Base-by-base conservation (phyloP, 2,113 vertebrate species). In the Antigone vipio region DNA sequence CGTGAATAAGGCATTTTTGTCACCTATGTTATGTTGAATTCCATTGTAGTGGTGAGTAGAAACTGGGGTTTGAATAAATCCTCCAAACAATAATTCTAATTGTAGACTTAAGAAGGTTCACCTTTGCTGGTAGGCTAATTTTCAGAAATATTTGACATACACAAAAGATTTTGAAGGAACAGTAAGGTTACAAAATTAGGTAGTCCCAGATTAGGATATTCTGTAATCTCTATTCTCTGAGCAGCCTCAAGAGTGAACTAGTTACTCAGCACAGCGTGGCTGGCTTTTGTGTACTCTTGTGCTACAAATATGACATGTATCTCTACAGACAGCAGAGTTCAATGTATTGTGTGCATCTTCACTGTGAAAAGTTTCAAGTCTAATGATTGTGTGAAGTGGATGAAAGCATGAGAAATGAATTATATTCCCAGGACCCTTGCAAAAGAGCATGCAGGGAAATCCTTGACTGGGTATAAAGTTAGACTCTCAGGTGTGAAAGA, bases 211-310 rank as follows among this genome's bases (percentile, higher is more conserved):
- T 74, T 9, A 49, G 62, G 42, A 17, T 66, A 11, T 56, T 29
- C 44, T 52, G 0, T 19, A 13, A 27, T n/a, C 50, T 35, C 4
- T 42, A 0, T 63, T 45, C 53, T 38, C 13, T 63, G 15, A 27
- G 73, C 68, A 69, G 52, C 29, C 38, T 67, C 0, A 3, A 4
- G 32, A 23, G 71, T 5, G 17, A 77, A 40, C 26, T 19, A 2
- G 3, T 26, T 32, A 3, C 11, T 23, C 14, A 75, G 67, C 40
- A 8, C 26, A 56, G 18, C 1, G 2, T 30, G 69, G 44, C 24
- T 60, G 68, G 16, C 2, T 66, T 21, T 7, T n/a, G 27, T 7
- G 40, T 38, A 5, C 21, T 27, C 27, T 15, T 11, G 45, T 56
- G 81, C 64, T 52, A 0, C 63, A 50, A 50, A 19, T 32, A 49